These are phyloP conservation scores for Ochotona princeps DNA, from an alignment of 2,113 vertebrate species.

Conservation along the genomic window DNA sequence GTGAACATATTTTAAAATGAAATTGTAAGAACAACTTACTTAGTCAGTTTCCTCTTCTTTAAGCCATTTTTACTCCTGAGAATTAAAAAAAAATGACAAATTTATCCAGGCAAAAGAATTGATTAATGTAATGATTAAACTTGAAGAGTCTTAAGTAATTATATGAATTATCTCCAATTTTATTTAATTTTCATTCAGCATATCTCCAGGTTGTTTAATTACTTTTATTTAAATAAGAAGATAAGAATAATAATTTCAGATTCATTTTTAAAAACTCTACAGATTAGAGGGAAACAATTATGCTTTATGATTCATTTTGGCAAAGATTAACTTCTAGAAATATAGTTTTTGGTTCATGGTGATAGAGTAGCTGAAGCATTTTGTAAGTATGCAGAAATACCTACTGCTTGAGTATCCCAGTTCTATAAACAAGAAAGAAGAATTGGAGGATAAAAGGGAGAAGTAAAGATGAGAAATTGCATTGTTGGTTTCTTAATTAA, in stretches of 20 bases:
- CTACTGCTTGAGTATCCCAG: not conserved
- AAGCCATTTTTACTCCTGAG: constrained; percentile 97
- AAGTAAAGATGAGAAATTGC: not conserved
- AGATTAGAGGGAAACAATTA: not conserved
- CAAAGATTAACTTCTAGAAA: constrained; percentile 5
- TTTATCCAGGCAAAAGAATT: constrained; percentile 52
- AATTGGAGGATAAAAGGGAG: not conserved
- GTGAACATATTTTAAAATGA: constrained; percentile 30
- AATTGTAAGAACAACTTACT: constrained; percentile 87
- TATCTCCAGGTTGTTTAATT: constrained; percentile 44
- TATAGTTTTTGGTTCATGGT: not conserved
- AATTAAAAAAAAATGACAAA: constrained; percentile 75
- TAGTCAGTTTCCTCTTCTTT: constrained; percentile 98
- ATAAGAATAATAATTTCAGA: constrained; percentile 44
- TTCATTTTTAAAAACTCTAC: not conserved
- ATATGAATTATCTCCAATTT: not conserved
- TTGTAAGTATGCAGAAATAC: not conserved
- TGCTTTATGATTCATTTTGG: not conserved
- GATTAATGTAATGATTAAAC: constrained; percentile 46
- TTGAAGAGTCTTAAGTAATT: constrained; percentile 47
- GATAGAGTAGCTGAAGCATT: not conserved
- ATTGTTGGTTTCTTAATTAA: not conserved
- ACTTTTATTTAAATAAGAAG: constrained; percentile 38
- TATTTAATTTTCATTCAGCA: constrained; percentile 57
- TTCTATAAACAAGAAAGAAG: not conserved